phyloP scores from a whole-genome alignment of 2,888 invertebrate genomes.

The Cataglyphis cursor region DNA sequence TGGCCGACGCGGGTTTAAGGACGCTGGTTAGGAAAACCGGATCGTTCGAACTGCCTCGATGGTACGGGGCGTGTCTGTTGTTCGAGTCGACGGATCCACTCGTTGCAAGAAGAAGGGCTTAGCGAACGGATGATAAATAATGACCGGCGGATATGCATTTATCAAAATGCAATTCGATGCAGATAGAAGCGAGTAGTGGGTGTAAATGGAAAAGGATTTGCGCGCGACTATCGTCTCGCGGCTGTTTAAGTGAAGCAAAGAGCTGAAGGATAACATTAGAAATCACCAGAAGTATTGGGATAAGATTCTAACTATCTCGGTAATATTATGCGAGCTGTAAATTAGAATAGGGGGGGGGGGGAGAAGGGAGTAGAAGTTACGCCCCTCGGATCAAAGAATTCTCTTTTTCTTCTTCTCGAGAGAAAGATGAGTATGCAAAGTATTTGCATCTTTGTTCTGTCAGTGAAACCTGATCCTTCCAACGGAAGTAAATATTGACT shows the following conservation, averaged over 20 bases:
- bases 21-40: slow-evolving; percentile 44
- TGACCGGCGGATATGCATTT: slow-evolving; percentile 30
- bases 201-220: slow-evolving; percentile 1
- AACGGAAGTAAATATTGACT: slow-evolving; percentile 28
- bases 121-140: slow-evolving; percentile 45
- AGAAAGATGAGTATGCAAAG: slow-evolving; percentile 2
- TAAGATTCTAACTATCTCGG: background rate
- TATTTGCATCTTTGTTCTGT: background rate
- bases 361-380: background rate
- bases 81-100: slow-evolving; percentile 16
- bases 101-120: slow-evolving; percentile 4
- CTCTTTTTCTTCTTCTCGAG: background rate
- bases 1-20: slow-evolving; percentile 35
- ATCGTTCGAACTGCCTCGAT: slow-evolving; percentile 13
- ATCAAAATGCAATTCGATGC: slow-evolving; percentile 44
- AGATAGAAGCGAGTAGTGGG: background rate
- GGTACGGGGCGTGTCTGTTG: slow-evolving; percentile 28
- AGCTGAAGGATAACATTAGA: background rate
- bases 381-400: background rate
- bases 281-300: background rate
- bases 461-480: slow-evolving; percentile 1
- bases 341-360: background rate
- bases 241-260: background rate
- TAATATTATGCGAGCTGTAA: background rate
- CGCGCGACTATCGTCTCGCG: background rate